phyloP scores from a whole-genome alignment of 2,888 invertebrate genomes.

The Thyatira batis region DNA sequence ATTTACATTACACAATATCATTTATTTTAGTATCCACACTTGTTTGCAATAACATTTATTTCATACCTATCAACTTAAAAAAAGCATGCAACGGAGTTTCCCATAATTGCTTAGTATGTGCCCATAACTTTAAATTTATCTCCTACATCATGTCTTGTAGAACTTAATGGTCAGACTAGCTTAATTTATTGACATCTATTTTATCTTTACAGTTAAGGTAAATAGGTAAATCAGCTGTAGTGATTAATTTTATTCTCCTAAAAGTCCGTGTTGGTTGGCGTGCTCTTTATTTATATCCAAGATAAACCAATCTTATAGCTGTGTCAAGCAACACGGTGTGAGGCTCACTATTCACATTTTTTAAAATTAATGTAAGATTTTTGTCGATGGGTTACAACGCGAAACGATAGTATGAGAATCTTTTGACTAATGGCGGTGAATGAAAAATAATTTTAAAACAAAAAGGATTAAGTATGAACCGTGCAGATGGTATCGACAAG shows the following conservation, averaged over 20 bases:
- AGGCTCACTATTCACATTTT: constrained; percentile 66
- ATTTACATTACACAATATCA: neutral
- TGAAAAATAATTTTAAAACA: constrained; percentile 71
- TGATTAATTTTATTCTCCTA: constrained; percentile 44
- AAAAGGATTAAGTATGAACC: constrained; percentile 77
- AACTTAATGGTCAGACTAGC: neutral
- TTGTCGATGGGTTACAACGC: constrained; percentile 64
- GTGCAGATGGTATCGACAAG: constrained; percentile 78
- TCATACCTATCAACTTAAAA: neutral
- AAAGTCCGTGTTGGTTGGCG: constrained; percentile 26
- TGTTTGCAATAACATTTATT: neutral
- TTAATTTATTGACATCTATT: constrained; percentile 25
- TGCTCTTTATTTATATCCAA: constrained; percentile 48
- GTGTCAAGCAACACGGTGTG: constrained; percentile 51
- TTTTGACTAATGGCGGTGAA: constrained; percentile 78
- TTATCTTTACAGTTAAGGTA: constrained; percentile 27
- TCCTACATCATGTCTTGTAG: neutral
- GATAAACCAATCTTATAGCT: constrained; percentile 54
- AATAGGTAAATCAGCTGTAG: constrained; percentile 52
- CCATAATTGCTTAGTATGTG: neutral
- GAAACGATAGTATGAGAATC: constrained; percentile 64
- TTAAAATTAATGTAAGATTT: constrained; percentile 76
- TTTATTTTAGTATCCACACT: neutral
- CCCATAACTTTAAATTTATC: neutral
- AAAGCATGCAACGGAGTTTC: neutral